phyloP scores from a whole-genome alignment of 2,113 vertebrate genomes.

The Pardalotus punctatus region DNA sequence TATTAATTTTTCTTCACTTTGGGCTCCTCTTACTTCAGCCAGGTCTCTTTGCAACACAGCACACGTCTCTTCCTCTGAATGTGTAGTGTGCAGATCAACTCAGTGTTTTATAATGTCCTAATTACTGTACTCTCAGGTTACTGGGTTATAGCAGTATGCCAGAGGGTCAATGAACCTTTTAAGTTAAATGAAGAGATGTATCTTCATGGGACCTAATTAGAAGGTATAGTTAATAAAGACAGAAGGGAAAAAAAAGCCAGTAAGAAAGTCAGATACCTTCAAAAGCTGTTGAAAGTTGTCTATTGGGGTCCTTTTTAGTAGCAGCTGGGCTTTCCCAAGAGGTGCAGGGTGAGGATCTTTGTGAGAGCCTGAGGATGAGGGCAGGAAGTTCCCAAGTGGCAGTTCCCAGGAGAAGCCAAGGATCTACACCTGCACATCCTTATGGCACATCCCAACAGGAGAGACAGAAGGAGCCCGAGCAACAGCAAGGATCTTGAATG shows the following conservation, averaged over 20 bases:
- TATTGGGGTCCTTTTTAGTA: neutral
- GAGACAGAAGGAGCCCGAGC: neutral
- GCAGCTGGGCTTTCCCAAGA: neutral
- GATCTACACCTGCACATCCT: neutral
- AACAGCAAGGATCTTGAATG: neutral
- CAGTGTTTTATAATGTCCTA: slow-evolving; percentile 30
- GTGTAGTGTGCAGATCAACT: neutral
- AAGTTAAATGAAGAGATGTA: slow-evolving; percentile 27
- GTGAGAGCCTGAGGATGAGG: neutral
- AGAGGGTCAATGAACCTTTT: slow-evolving; percentile 36
- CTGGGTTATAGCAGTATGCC: neutral
- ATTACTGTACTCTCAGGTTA: slow-evolving; percentile 20
- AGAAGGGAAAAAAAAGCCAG: neutral
- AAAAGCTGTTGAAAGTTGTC: neutral
- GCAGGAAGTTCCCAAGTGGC: neutral
- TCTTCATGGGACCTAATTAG: slow-evolving; percentile 42
- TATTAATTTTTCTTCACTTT: neutral
- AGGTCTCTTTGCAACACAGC: neutral
- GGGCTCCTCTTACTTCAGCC: neutral
- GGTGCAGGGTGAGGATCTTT: neutral
- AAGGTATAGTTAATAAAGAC: slow-evolving; percentile 51
- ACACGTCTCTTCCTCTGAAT: neutral
- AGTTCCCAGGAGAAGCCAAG: neutral
- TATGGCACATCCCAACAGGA: neutral
- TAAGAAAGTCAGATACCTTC: neutral